Percentiles rank a stretch among this genome's conserved stretches.
Evolutionary conservation across 2,797 vertebrate species (phyloP).

Genomic region (Pelochelys cantorii): DNA sequence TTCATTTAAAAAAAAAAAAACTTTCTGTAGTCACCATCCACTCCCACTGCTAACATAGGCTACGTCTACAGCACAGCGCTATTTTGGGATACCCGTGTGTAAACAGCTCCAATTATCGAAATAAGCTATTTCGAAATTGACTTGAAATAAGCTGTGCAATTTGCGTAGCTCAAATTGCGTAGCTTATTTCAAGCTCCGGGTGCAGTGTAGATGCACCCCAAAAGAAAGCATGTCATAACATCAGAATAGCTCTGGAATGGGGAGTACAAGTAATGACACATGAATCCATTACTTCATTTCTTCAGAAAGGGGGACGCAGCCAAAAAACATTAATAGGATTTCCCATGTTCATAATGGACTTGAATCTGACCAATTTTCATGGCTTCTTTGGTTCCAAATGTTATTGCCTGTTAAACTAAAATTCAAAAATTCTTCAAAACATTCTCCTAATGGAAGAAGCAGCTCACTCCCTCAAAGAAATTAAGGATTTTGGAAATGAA

Average conservation of each 20-base stretch:
- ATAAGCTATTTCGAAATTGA: too few relatives aligned
- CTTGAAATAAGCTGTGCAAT: too few relatives aligned
- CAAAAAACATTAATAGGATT: neutral
- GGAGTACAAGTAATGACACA: neutral
- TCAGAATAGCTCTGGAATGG: neutral
- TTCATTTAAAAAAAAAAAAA: neutral
- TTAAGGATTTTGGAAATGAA: neutral
- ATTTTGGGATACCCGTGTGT: too few relatives aligned
- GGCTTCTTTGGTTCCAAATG: constrained; percentile 16
- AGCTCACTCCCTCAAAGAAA: neutral
- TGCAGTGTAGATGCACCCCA: neutral
- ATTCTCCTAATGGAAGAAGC: neutral
- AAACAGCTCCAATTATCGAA: too few relatives aligned
- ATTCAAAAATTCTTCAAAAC: neutral
- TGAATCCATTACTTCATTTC: neutral
- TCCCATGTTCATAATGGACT: neutral
- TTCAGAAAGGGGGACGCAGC: constrained; percentile 3
- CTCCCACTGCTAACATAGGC: neutral
- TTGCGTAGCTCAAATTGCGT: too few relatives aligned
- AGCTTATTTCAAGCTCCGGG: too few relatives aligned
- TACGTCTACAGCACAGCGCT: too few relatives aligned
- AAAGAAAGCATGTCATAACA: neutral
- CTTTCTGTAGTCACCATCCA: neutral
- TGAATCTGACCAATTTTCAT: neutral
- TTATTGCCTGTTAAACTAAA: neutral